phyloP scores from a whole-genome alignment of 1,140 invertebrate genomes.

The Andricus grossulariae region DNA sequence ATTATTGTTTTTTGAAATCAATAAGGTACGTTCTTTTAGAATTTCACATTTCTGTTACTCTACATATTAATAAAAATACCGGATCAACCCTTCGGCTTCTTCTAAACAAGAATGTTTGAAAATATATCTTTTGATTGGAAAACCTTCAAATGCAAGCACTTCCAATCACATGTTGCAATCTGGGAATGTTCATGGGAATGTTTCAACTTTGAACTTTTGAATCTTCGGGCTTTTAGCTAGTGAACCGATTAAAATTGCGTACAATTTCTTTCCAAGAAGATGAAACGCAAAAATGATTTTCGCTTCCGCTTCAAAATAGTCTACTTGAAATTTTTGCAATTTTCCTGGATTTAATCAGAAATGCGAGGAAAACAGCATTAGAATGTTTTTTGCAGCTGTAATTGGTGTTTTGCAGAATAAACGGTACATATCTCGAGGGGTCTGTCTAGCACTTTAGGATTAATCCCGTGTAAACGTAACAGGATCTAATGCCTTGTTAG shows the following conservation, averaged over 20 bases:
- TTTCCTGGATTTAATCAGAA: neutral
- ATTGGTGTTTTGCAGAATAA: constrained; percentile 24
- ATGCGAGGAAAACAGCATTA: neutral
- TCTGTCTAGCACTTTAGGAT: constrained; percentile 34
- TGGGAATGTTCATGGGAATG: too few relatives aligned
- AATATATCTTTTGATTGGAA: neutral
- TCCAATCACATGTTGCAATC: too few relatives aligned
- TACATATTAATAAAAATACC: constrained; percentile 22
- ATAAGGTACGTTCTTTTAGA: neutral
- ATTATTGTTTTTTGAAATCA: neutral
- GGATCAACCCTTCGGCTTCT: neutral
- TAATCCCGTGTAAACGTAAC: constrained; percentile 42
- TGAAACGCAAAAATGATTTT: too few relatives aligned
- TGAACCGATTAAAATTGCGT: neutral
- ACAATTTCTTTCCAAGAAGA: too few relatives aligned
- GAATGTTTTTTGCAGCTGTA: neutral
- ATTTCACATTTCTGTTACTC: constrained; percentile 18
- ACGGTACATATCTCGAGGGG: neutral
- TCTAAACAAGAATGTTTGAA: constrained; percentile 4
- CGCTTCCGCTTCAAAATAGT: too few relatives aligned
- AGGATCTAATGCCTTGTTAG: constrained; percentile 41
- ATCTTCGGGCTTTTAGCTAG: neutral
- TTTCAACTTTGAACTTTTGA: neutral
- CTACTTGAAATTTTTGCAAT: too few relatives aligned
- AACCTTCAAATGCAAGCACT: neutral